Percentiles rank a stretch among this genome's conserved stretches.
phyloP scores from a whole-genome alignment of 1,140 invertebrate species.

The Calycopis cecrops region DNA sequence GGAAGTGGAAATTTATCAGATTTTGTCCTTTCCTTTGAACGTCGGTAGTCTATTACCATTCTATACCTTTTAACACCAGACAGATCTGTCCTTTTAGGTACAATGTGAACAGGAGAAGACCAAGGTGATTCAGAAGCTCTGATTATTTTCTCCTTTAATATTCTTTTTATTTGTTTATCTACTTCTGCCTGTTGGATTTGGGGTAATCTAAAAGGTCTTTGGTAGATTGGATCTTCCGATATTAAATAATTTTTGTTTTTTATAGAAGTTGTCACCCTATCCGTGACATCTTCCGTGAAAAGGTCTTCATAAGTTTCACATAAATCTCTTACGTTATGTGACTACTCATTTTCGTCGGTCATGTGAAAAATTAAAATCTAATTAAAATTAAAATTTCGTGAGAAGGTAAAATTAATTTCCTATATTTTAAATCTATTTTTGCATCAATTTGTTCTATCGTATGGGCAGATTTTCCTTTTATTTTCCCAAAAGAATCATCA shows the following conservation, averaged over 20 bases:
- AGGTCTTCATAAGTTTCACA: conserved; percentile 20
- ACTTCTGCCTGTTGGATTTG: too few relatives aligned
- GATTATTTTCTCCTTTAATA: neutral
- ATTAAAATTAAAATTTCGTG: neutral
- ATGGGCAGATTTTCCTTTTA: too few relatives aligned
- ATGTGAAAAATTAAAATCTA: conserved; percentile 14
- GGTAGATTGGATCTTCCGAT: too few relatives aligned
- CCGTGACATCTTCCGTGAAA: conserved; percentile 23
- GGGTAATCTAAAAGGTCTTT: conserved; percentile 18
- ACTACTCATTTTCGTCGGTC: conserved; percentile 8
- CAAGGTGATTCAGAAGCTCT: neutral
- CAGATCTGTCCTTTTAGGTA: too few relatives aligned
- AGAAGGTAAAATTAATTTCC: conserved; percentile 9
- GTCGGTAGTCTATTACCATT: neutral
- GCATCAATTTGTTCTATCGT: conserved; percentile 16
- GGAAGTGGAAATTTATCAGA: too few relatives aligned
- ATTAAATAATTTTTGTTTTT: too few relatives aligned
- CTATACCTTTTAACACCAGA: neutral
- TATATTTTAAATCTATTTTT: conserved; percentile 11
- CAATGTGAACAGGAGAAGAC: too few relatives aligned
- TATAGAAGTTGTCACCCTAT: conserved; percentile 20
- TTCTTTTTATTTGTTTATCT: too few relatives aligned
- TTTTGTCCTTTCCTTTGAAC: too few relatives aligned
- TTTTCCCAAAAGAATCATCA: too few relatives aligned
- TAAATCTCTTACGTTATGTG: conserved; percentile 17